Conservation (phyloP, 1,140 invertebrate genomes). For the Plectrocnemia conspersa region DNA sequence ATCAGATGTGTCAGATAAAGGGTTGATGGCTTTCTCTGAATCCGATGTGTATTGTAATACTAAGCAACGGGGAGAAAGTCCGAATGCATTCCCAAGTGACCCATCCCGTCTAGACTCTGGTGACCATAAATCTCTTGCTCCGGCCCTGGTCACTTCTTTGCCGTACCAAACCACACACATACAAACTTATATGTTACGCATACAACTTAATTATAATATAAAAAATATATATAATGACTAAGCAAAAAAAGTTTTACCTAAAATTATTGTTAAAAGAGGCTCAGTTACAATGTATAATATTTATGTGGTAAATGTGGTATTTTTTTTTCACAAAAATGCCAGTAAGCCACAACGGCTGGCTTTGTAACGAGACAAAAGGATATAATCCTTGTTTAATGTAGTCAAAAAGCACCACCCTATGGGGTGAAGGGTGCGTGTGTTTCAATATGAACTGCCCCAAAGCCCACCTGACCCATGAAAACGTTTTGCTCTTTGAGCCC, state of each 20-base stretch:
- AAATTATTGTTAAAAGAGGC: too few species aligned
- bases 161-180: too few species aligned
- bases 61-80: background rate
- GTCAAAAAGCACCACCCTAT: background rate
- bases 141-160: constrained; percentile 9
- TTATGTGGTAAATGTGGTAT: too few species aligned
- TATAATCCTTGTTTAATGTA: constrained; percentile 17
- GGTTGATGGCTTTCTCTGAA: background rate
- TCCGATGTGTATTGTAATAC: background rate
- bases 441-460: constrained; percentile 14
- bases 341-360: constrained; percentile 5
- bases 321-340: too few species aligned
- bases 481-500: background rate
- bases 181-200: too few species aligned
- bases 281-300: too few species aligned
- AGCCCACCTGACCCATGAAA: constrained; percentile 15
- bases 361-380: constrained; percentile 19
- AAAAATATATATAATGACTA: too few species aligned
- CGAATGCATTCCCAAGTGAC: constrained; percentile 7
- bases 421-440: constrained; percentile 4
- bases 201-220: too few species aligned
- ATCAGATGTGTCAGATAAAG: background rate
- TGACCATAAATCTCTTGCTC: constrained; percentile 15
- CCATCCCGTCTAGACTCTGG: constrained; percentile 5
- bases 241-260: too few species aligned